Evolutionary conservation across 2,113 vertebrate genomes (phyloP), one percentile per base, ranked within the genome.

Genomic region (Oreocharis arfaki): DNA sequence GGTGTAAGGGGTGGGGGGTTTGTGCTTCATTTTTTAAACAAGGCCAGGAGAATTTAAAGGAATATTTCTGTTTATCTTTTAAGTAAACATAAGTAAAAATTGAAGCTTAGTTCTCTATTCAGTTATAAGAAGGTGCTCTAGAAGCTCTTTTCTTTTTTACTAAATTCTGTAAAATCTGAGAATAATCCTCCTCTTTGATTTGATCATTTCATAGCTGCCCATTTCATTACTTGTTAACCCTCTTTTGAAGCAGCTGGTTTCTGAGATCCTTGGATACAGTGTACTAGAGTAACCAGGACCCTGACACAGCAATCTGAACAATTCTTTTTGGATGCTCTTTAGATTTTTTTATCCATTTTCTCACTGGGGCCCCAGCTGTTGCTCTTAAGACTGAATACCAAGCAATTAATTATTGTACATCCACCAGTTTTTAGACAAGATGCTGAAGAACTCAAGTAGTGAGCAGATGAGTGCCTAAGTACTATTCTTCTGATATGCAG

Each of bases 1-100:
- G 3, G 5, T 64, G 20, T 55, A 32, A 78, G 23, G 16, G 3
- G 1, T 7, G 5, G 13, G 26, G 6, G 3, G 2, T 12, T 30
- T 53, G 28, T 44, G 3, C 7, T 78, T 60, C 3, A 30, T 22
- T 81, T 81, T 71, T 84, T 35, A 56, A 77, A 50, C 6, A 61
- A 84, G 49, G 5, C 1, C 9, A 27, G 23, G 19, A 77, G 4
- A 78, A 84, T 17, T n/a, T 47, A 71, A 68, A 80, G 10, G 20
- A 84, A 23, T 56, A 52, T 18, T 2, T 28, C 4, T 16, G 7
- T 27, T 64, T 28, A 52, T 16, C 4, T 69, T 90, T 56, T 50
- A 60, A 78, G 28, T 41, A 44, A 39, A 61, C 5, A 10, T 32
- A 84, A 52, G 18, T 7, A 27, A 87, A 44, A 17, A 30, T 2